Evolutionary conservation across 2,113 vertebrate species (phyloP).

Genomic region (Tonatia bakeri): DNA sequence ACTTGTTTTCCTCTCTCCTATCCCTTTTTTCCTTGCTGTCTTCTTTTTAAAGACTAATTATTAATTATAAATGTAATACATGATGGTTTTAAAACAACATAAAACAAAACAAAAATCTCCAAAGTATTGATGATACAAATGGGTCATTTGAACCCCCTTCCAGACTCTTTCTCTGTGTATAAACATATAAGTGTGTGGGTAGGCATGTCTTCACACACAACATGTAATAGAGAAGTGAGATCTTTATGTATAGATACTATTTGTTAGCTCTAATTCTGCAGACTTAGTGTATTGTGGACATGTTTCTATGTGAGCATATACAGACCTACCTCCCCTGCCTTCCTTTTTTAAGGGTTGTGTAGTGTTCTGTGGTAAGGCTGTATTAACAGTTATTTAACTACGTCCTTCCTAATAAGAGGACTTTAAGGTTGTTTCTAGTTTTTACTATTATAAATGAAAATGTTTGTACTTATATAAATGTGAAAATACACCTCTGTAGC

Average conservation of each 20-base stretch:
- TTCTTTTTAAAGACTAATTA: not conserved
- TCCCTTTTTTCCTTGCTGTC: not conserved
- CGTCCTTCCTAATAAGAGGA: not conserved
- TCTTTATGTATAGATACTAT: not conserved
- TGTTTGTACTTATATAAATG: not conserved
- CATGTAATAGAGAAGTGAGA: not conserved
- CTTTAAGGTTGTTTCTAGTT: not conserved
- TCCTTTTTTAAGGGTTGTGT: not conserved
- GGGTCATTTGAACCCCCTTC: not conserved
- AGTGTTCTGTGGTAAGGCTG: not conserved
- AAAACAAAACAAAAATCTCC: not conserved
- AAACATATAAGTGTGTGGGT: not conserved
- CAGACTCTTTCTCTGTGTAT: not conserved
- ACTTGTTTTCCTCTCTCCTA: not conserved
- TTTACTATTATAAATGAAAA: conserved; percentile 27
- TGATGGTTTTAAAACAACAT: not conserved
- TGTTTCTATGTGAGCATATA: not conserved
- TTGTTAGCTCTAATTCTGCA: not conserved
- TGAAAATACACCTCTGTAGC: not conserved
- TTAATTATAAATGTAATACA: not conserved
- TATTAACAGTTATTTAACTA: not conserved
- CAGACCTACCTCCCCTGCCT: not conserved
- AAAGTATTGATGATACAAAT: not conserved
- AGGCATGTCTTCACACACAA: not conserved
- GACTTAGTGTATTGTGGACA: not conserved